A percentile compares a stretch with the other conserved stretches of the same genome.
phyloP scores from a whole-genome alignment of 2,113 vertebrate genomes.

The Astur gentilis region DNA sequence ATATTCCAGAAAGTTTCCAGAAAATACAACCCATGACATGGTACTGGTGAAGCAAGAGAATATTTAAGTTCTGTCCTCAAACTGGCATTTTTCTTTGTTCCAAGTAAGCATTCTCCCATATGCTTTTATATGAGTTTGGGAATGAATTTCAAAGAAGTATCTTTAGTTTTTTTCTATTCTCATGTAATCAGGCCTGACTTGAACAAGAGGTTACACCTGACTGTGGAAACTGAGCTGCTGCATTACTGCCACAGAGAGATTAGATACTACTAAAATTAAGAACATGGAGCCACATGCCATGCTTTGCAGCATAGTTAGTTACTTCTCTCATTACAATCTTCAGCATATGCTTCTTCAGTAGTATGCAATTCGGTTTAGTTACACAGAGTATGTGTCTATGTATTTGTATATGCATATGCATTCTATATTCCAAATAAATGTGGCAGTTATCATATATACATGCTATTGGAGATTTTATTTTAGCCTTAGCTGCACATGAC shows the following conservation, averaged over 20 bases:
- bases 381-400: background rate
- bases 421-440: background rate
- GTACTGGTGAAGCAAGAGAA: background rate
- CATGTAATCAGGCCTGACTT: background rate
- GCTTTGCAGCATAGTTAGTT: slow-evolving; percentile 45
- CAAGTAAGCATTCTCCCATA: background rate
- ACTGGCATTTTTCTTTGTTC: background rate
- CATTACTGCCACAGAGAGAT: slow-evolving; percentile 32
- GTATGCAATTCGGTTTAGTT: background rate
- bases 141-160: background rate
- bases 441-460: background rate
- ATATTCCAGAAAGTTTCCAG: background rate
- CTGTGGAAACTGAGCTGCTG: slow-evolving; percentile 49
- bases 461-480: background rate
- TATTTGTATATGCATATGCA: background rate
- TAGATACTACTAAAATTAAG: slow-evolving; percentile 60
- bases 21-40: background rate
- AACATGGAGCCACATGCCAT: slow-evolving; percentile 7
- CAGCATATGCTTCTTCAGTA: background rate
- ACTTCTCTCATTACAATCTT: slow-evolving; percentile 55
- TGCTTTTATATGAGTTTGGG: background rate
- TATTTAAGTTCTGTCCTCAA: background rate
- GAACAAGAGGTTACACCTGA: slow-evolving; percentile 33
- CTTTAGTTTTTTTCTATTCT: background rate
- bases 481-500: background rate